Evolutionary conservation across 2,888 invertebrate species (phyloP).

Genomic region (Kryphioiulus occultus): DNA sequence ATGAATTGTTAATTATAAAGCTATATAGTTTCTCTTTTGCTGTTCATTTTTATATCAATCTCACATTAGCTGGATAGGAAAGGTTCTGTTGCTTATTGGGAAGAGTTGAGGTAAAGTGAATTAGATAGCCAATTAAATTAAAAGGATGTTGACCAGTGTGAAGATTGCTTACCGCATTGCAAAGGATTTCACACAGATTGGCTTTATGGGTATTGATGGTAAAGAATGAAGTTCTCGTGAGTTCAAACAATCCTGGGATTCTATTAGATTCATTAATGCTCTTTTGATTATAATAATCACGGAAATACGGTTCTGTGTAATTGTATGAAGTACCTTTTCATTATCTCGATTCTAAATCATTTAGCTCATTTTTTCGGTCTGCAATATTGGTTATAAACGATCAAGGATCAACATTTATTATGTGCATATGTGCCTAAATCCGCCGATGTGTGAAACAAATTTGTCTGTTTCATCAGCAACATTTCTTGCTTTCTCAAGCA

Average conservation of each 20-base stretch:
- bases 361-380: not conserved
- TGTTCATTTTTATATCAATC: not conserved
- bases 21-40: not conserved
- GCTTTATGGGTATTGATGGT: not conserved
- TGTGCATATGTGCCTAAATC: not conserved
- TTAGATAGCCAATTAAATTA: not conserved
- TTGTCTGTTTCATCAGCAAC: no score
- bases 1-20: not conserved
- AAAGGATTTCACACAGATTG: not conserved
- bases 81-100: not conserved
- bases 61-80: not conserved
- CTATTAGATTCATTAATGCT: not conserved
- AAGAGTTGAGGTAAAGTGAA: not conserved
- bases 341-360: not conserved
- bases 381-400: not conserved
- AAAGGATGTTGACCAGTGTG: conserved; percentile 1
- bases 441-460: no score
- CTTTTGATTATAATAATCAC: not conserved
- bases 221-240: not conserved
- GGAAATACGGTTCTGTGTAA: not conserved
- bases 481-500: not conserved
- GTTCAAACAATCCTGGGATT: not conserved
- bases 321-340: not conserved
- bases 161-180: not conserved
- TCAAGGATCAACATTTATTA: not conserved